A percentile compares a stretch with the other conserved stretches of the same genome.
Evolutionary conservation across 2,113 vertebrate genomes (phyloP).

Genomic region (Pteropus alecto): DNA sequence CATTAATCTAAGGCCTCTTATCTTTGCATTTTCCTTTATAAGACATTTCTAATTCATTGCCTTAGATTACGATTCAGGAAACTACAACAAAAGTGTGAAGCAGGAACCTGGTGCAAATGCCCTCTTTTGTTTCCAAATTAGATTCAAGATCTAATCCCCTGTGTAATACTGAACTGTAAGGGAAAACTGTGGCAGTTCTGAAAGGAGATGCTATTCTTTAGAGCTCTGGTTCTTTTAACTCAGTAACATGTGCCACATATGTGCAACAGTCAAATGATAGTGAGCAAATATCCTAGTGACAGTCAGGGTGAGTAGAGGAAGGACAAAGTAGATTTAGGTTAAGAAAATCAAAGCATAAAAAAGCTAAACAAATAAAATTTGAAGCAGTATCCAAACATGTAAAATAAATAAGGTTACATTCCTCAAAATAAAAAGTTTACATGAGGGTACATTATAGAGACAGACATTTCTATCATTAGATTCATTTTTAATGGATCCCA

Average conservation of each 20-base stretch:
- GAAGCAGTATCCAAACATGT: background rate
- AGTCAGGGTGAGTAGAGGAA: background rate
- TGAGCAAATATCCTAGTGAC: background rate
- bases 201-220: background rate
- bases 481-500: background rate
- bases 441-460: background rate
- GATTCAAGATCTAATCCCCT: background rate
- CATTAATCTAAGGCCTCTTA: constrained; percentile 21
- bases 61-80: constrained; percentile 22
- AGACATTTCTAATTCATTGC: background rate
- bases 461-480: background rate
- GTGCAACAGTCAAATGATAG: background rate
- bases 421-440: constrained; percentile 13
- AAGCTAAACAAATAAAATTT: background rate
- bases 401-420: background rate
- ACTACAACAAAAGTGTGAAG: background rate
- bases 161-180: background rate
- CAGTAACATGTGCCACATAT: background rate
- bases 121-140: constrained; percentile 29
- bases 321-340: background rate
- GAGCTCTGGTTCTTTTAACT: background rate
- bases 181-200: background rate
- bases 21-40: constrained; percentile 8
- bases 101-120: background rate
- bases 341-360: background rate